phyloP scores from a whole-genome alignment of 35 echinoderm and acorn worm genomes.

The Ptychodera flava region DNA sequence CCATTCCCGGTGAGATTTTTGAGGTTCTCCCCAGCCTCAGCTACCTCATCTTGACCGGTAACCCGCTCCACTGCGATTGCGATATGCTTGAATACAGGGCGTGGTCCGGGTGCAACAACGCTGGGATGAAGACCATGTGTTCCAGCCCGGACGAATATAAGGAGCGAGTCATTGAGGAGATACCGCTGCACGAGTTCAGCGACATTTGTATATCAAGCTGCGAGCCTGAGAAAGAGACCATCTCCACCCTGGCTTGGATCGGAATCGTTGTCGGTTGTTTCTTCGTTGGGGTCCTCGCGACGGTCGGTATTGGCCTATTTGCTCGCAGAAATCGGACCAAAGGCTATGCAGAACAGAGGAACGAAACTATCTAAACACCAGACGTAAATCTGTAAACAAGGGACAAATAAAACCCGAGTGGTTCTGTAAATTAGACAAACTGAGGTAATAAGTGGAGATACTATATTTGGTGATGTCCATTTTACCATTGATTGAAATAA shows the following conservation, averaged over 20 bases:
- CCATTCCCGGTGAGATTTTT: neutral
- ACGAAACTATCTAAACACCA: neutral
- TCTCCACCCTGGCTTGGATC: neutral
- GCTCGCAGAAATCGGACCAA: neutral
- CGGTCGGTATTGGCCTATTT: neutral
- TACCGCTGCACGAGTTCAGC: neutral
- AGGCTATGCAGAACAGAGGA: neutral
- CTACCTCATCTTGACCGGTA: neutral
- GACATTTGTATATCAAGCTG: neutral
- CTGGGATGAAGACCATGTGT: neutral
- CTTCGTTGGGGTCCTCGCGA: neutral
- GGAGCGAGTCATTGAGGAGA: neutral
- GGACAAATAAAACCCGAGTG: too few species aligned
- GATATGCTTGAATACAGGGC: neutral
- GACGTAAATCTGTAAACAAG: neutral
- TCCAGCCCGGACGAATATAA: neutral
- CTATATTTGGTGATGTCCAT: too few species aligned
- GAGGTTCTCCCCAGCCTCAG: neutral
- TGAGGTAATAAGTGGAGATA: too few species aligned
- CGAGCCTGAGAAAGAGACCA: neutral
- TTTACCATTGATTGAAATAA: neutral
- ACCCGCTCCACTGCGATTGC: neutral
- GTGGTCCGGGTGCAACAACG: neutral
- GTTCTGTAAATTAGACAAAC: too few species aligned
- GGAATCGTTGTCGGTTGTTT: neutral